A percentile compares a stretch with the other conserved stretches of the same genome.
These are phyloP conservation scores for Nymphalis urticae DNA, from an alignment of 2,888 invertebrate genomes.

Conservation along the genomic window DNA sequence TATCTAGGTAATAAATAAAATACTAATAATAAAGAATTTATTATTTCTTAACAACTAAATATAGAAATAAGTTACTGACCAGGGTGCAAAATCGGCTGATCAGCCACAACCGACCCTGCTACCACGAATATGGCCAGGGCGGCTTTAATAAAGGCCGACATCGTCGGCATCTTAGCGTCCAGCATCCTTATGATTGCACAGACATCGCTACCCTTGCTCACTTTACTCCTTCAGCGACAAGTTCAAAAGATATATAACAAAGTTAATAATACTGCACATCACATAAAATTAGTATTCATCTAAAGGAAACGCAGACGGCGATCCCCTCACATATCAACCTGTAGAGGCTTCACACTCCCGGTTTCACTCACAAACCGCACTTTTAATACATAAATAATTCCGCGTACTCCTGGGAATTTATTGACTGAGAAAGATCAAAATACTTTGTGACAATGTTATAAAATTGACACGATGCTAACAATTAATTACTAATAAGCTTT, in stretches of 20 bases:
- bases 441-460: not conserved
- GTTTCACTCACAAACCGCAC: slow-evolving; percentile 19
- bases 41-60: not conserved
- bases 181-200: slow-evolving; percentile 16
- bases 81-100: slow-evolving; percentile 20
- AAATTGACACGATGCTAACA: not conserved
- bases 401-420: not conserved
- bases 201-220: not conserved
- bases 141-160: slow-evolving; percentile 16
- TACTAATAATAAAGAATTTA: too few relatives aligned
- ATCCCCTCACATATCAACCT: slow-evolving; percentile 20
- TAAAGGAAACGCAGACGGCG: not conserved
- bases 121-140: slow-evolving; percentile 30
- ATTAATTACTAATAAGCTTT: slow-evolving; percentile 3
- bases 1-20: too few relatives aligned
- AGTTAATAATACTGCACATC: not conserved
- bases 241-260: not conserved
- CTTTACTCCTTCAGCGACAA: not conserved
- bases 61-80: slow-evolving; percentile 18
- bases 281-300: not conserved
- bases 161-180: slow-evolving; percentile 8
- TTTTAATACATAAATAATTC: slow-evolving; percentile 25
- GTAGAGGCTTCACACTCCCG: slow-evolving; percentile 26
- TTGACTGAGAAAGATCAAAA: not conserved
- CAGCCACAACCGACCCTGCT: slow-evolving; percentile 25